phyloP scores from a whole-genome alignment of 2,797 vertebrate genomes.

The Peromyscus aztecus region DNA sequence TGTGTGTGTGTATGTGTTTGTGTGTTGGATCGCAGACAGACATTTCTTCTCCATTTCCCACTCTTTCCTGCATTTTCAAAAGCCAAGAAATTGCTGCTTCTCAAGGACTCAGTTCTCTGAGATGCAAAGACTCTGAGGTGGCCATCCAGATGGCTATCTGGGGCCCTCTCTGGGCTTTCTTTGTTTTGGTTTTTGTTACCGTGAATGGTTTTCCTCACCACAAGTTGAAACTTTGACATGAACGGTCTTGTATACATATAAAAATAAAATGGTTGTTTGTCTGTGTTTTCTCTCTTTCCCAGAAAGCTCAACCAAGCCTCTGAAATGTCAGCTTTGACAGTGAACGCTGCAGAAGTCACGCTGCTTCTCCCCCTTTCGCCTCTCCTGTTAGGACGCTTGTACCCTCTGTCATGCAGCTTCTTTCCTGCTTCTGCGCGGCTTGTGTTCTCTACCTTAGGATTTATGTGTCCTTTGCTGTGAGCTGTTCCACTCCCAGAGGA shows the following conservation, averaged over 20 bases:
- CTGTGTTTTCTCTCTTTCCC: slow-evolving; percentile 20
- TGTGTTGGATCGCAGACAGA: not conserved
- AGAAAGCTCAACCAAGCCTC: not conserved
- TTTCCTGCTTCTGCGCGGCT: not conserved
- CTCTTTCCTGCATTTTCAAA: not conserved
- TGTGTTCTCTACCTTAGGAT: not conserved
- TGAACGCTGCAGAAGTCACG: not conserved
- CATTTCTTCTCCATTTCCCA: not conserved
- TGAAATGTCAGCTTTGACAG: not conserved
- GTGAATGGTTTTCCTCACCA: not conserved
- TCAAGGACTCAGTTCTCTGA: not conserved
- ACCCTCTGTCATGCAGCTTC: not conserved
- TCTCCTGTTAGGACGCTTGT: slow-evolving; percentile 33
- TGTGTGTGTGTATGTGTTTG: no score
- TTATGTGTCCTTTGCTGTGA: not conserved
- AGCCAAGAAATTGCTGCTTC: not conserved
- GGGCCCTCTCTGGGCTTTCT: not conserved
- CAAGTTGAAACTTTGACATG: not conserved
- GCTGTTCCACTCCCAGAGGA: not conserved
- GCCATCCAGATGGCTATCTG: not conserved
- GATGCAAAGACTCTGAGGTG: not conserved
- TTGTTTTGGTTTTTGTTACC: not conserved
- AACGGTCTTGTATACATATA: not conserved
- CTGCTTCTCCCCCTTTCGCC: not conserved
- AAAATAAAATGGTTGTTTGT: not conserved